Evolutionary conservation across 2,113 vertebrate species (phyloP), one percentile per base, ranked within the genome.

Genomic region (Zosterops pallidus): DNA sequence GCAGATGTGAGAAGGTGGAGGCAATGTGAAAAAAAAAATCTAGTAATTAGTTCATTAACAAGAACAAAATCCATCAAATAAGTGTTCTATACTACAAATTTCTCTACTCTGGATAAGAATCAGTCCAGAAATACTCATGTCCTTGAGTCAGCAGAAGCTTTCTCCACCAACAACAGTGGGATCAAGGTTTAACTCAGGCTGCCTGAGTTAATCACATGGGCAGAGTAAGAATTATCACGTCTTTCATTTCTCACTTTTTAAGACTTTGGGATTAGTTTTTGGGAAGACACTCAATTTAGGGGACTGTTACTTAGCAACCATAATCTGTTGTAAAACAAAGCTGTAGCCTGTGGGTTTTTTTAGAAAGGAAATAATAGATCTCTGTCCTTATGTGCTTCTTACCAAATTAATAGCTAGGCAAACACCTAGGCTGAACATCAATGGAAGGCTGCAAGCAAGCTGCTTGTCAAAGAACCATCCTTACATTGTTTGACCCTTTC

Each of bases 281-380:
- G 9, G 75, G 80, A 93, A 92, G 85, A 94, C 55, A 52, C 55
- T 88, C 42, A 72, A 46, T 90, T 92, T 90, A 93, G 39, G 82
- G 55, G 59, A 74, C 52, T 90, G 94, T 93, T 90, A 91, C 93
- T 94, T 88, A 95, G 93, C 95, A 97, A 96, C 93, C 68, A 56
- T 80, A 96, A 94, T 78, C 26, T 11, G 76, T 86, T 95, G 94
- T 92, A 94, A 95, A 88, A 90, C 88, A 92, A 97, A 91, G 59
- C 70, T 85, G 90, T 86, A 94, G 60, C 52, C 72, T 80, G 39
- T 37, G 64, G 9, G 46, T 72, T 89, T 82, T 57, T 60, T 16
- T 41, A 69, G 37, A 0, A 3, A 88, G 50, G 42, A 90, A 95
- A 90, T 90, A 89, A 94, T 19, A 92, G 85, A 88, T 63, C 46